phyloP scores from a whole-genome alignment of 2,113 vertebrate genomes.

The Lepidiolamprologus cunningtoni region DNA sequence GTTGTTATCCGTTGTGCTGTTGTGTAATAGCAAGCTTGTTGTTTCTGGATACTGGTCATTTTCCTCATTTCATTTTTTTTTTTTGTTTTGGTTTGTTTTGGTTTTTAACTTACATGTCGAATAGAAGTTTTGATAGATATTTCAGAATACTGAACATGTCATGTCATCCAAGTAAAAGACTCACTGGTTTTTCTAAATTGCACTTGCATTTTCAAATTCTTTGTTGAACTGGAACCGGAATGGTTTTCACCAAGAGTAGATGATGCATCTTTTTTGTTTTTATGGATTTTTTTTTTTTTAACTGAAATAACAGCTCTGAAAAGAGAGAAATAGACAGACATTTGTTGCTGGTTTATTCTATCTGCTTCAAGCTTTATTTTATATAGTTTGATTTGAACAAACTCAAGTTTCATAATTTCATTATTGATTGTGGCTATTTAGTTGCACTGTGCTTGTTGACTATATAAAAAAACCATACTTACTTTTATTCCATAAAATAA shows the following conservation, averaged over 20 bases:
- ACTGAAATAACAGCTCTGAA: not conserved
- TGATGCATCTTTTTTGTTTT: not conserved
- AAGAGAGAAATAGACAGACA: not conserved
- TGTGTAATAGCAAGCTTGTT: not conserved
- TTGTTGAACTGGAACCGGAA: not conserved
- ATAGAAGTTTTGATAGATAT: not conserved
- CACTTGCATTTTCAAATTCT: not conserved
- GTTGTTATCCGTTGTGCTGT: not conserved
- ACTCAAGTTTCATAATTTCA: not conserved
- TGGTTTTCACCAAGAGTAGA: not conserved
- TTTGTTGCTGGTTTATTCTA: not conserved
- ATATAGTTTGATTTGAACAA: not conserved
- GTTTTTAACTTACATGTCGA: not conserved
- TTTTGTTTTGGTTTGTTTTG: not conserved
- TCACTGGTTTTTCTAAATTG: not conserved
- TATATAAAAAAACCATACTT: not conserved
- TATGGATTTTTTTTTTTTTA: fast-evolving
- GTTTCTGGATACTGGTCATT: not conserved
- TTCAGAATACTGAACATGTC: not conserved
- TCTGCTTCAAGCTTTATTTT: not conserved
- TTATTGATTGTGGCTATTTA: not conserved
- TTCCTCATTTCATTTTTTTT: not conserved
- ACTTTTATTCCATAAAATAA: not conserved
- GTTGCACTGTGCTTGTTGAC: not conserved
- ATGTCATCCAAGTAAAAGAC: not conserved